These are phyloP conservation scores for Drosophila pseudoananassae DNA, from an alignment of 1,140 invertebrate species.

Conservation along the genomic window DNA sequence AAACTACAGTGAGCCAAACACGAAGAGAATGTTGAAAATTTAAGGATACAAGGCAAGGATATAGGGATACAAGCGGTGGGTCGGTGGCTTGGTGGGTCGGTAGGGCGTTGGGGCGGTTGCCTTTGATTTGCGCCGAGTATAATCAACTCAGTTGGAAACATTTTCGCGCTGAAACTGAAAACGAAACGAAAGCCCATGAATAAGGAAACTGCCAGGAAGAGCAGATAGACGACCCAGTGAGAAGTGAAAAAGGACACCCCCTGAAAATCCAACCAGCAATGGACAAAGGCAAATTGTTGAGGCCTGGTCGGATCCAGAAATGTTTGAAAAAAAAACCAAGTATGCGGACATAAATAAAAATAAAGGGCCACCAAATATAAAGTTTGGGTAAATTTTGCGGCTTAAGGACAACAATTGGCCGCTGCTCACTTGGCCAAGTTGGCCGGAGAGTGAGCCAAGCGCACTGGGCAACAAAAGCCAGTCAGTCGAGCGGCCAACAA, in stretches of 20 bases:
- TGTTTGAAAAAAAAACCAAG: slow-evolving; percentile 4
- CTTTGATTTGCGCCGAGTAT: slow-evolving; percentile 71
- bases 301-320: slow-evolving; percentile 36
- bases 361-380: slow-evolving; percentile 61
- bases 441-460: not conserved
- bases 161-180: slow-evolving; percentile 50
- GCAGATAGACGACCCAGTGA: slow-evolving; percentile 27
- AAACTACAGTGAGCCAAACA: slow-evolving; percentile 20
- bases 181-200: slow-evolving; percentile 19
- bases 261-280: slow-evolving; percentile 18
- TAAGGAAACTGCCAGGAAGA: slow-evolving; percentile 46
- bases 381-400: slow-evolving; percentile 74
- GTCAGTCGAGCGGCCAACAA: slow-evolving; percentile 4
- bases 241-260: slow-evolving; percentile 16
- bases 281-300: slow-evolving; percentile 64
- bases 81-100: not conserved
- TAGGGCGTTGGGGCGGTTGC: slow-evolving; percentile 10
- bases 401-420: slow-evolving; percentile 66
- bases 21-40: slow-evolving; percentile 60
- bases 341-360: slow-evolving; percentile 55
- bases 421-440: slow-evolving; percentile 53
- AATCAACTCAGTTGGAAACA: slow-evolving; percentile 80
- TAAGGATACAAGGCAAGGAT: slow-evolving; percentile 43
- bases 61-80: slow-evolving; percentile 5
- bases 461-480: slow-evolving; percentile 46